A percentile compares a stretch with the other conserved stretches of the same genome.
Evolutionary conservation across 2,888 invertebrate species (phyloP).

Genomic region (Drosophila helvetica): DNA sequence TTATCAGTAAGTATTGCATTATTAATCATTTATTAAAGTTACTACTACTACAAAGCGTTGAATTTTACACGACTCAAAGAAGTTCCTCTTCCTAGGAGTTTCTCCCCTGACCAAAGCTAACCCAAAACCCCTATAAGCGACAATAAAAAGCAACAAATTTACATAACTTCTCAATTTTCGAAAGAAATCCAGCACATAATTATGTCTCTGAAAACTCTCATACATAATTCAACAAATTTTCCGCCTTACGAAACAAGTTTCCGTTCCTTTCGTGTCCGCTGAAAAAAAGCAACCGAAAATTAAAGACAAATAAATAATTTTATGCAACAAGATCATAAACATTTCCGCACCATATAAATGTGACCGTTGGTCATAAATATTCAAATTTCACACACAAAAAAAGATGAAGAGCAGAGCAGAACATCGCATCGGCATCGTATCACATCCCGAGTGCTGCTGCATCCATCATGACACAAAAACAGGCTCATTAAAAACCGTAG

Average conservation of each 20-base stretch:
- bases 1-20: too few relatives aligned
- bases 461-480: conserved; percentile 71
- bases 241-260: conserved; percentile 67
- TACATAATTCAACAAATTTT: conserved; percentile 59
- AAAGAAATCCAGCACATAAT: conserved; percentile 50
- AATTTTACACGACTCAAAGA: neutral
- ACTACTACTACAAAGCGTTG: too few relatives aligned
- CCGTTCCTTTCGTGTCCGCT: conserved; percentile 37
- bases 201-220: conserved; percentile 38
- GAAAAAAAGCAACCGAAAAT: conserved; percentile 13
- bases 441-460: conserved; percentile 48
- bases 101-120: neutral
- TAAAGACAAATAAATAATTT: conserved; percentile 50
- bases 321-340: conserved; percentile 74
- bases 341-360: conserved; percentile 80
- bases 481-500: conserved; percentile 72
- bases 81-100: neutral
- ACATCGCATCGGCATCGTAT: conserved; percentile 14
- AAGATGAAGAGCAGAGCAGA: neutral
- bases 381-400: conserved; percentile 64
- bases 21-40: too few relatives aligned
- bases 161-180: conserved; percentile 54
- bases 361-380: conserved; percentile 83
- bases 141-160: conserved; percentile 38
- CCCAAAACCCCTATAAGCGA: neutral